Conservation (phyloP, 2,797 vertebrate genomes). For the Chrysocyon brachyurus region DNA sequence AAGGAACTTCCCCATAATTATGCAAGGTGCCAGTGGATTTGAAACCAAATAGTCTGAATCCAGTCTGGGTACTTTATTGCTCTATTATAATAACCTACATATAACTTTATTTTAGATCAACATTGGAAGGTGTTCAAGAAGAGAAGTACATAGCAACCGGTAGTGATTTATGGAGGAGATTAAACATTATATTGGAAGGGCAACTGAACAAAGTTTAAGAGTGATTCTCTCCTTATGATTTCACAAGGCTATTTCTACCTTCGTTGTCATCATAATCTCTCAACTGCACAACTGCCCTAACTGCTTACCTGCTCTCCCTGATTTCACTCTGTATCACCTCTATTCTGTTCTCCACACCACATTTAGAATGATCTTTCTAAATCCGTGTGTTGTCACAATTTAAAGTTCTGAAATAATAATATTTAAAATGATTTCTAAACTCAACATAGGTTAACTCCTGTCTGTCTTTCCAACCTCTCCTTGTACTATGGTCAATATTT, state of each 20-base stretch:
- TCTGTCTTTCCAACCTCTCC: not conserved
- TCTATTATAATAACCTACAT: not conserved
- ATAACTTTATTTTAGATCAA: not conserved
- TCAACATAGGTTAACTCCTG: not conserved
- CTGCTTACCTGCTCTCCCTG: not conserved
- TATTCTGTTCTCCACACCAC: not conserved
- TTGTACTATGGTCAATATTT: not conserved
- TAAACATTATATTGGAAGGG: not conserved
- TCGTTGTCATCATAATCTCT: not conserved
- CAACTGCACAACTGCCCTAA: not conserved
- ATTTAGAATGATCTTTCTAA: not conserved
- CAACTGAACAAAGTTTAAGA: not conserved
- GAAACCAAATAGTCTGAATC: not conserved
- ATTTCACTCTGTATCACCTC: not conserved
- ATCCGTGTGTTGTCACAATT: not conserved
- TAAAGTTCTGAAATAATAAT: not conserved
- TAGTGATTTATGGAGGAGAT: not conserved
- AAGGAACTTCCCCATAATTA: not conserved
- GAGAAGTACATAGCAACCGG: not conserved
- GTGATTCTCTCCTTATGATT: not conserved
- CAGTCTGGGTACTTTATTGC: not conserved
- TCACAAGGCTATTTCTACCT: not conserved
- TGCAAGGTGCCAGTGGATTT: not conserved
- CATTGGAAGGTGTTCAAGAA: not conserved
- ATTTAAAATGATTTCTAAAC: not conserved